A percentile compares a stretch with the other conserved stretches of the same genome.
These are phyloP conservation scores for Brienomyrus longianalis DNA, from an alignment of 2,113 vertebrate genomes.

Conservation along the genomic window DNA sequence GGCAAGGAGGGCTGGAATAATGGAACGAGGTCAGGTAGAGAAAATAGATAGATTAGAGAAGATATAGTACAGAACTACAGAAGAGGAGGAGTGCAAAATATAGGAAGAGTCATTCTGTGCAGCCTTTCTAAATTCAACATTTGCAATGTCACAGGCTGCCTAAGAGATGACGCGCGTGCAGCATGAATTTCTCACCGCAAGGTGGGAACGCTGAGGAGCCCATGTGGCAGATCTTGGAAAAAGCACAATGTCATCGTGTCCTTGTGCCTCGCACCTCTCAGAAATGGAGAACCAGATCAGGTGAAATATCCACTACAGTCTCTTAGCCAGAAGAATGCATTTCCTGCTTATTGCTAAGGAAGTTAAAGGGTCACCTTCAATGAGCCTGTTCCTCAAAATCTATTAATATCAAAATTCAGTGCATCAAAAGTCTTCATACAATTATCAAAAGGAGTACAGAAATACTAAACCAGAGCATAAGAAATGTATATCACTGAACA, in stretches of 20 bases:
- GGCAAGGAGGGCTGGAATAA: background rate
- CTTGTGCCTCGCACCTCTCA: background rate
- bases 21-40: background rate
- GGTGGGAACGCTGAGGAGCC: background rate
- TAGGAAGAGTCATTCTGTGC: background rate
- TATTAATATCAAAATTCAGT: background rate
- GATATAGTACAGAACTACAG: background rate
- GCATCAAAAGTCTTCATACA: background rate
- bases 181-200: background rate
- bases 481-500: background rate
- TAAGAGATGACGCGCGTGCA: background rate
- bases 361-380: background rate
- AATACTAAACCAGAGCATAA: background rate
- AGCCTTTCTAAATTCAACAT: background rate
- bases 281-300: background rate
- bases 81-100: background rate
- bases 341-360: background rate
- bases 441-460: background rate
- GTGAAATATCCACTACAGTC: background rate
- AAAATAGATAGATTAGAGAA: background rate
- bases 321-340: background rate
- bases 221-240: background rate
- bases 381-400: background rate
- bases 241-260: background rate
- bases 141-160: background rate